Evolutionary conservation across 2,888 invertebrate species (phyloP).

Genomic region (Lacanobia wlatinum): DNA sequence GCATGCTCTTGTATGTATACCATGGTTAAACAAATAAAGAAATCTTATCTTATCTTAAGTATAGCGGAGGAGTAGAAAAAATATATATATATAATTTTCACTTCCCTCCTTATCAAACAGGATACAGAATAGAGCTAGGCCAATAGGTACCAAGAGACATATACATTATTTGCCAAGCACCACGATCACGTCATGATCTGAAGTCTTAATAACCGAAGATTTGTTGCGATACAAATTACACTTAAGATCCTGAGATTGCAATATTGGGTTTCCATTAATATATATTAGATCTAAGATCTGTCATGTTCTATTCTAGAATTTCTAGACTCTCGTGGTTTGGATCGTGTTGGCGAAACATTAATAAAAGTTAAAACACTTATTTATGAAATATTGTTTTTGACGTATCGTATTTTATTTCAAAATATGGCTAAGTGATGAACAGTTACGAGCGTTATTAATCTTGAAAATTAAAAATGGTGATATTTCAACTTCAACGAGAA

Average conservation of each 20-base stretch:
- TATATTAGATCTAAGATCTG: neutral
- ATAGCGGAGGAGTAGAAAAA: too few relatives aligned
- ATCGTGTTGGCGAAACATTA: neutral
- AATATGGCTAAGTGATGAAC: neutral
- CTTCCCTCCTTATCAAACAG: too few relatives aligned
- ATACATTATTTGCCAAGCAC: too few relatives aligned
- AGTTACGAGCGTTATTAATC: slow-evolving; percentile 13
- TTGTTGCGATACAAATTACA: slow-evolving; percentile 10
- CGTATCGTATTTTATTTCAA: neutral
- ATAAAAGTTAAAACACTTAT: neutral
- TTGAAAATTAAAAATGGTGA: neutral
- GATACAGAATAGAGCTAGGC: too few relatives aligned
- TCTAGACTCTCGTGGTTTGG: neutral
- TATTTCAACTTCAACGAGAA: neutral
- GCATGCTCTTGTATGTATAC: too few relatives aligned
- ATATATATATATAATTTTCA: too few relatives aligned
- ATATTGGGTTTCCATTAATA: slow-evolving; percentile 28
- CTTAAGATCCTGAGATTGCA: neutral
- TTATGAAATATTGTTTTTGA: neutral
- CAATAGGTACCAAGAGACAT: too few relatives aligned
- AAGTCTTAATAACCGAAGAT: neutral
- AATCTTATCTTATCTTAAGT: too few relatives aligned
- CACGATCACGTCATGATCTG: too few relatives aligned
- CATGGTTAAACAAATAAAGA: too few relatives aligned
- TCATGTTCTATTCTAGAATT: neutral